Evolutionary conservation across 2,113 vertebrate genomes (phyloP).

Genomic region (Cyanoramphus novaezelandiae): DNA sequence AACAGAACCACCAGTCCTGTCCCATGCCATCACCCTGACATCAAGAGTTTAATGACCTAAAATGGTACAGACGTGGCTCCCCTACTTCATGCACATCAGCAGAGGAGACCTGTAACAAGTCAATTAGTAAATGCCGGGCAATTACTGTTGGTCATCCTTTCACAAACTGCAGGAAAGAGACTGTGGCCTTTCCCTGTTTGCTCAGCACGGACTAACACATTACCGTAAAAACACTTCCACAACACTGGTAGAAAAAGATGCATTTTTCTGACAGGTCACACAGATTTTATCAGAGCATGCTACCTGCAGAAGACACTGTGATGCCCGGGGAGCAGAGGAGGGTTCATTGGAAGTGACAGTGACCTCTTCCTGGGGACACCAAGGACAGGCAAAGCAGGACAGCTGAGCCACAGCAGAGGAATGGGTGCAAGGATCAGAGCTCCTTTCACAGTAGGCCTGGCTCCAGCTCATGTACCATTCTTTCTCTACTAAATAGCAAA

Average conservation of each 20-base stretch:
- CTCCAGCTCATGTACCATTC: background rate
- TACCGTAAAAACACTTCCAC: background rate
- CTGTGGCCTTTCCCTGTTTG: background rate
- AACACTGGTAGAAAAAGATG: background rate
- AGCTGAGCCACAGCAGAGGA: rapidly evolving
- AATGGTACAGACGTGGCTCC: rapidly evolving
- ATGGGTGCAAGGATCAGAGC: rapidly evolving
- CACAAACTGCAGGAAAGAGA: background rate
- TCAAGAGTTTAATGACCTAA: background rate
- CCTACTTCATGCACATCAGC: background rate
- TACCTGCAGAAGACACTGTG: background rate
- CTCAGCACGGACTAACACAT: background rate
- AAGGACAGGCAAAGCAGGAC: background rate
- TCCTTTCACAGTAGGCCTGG: background rate
- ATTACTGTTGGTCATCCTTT: background rate
- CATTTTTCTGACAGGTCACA: conserved; percentile 4
- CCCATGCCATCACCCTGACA: background rate
- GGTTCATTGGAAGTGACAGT: background rate
- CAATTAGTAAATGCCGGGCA: rapidly evolving
- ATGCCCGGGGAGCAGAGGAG: background rate
- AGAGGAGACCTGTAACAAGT: background rate
- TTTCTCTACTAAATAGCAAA: background rate
- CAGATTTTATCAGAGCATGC: background rate
- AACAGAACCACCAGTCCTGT: background rate
- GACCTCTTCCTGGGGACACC: background rate